These are phyloP conservation scores for Polymixis lichenea DNA, from an alignment of 2,888 invertebrate genomes.

Conservation along the genomic window DNA sequence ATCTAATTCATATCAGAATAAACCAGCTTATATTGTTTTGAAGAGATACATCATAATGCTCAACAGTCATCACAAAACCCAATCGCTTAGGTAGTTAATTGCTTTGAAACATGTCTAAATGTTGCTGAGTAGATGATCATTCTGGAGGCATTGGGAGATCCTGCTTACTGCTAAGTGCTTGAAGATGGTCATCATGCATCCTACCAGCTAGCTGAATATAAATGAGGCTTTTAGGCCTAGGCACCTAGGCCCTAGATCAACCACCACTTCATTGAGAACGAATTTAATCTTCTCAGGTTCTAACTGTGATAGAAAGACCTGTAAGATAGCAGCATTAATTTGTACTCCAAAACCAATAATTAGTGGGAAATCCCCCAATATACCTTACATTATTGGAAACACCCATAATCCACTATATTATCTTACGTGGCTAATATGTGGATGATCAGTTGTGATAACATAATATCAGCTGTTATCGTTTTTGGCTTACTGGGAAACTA, in stretches of 20 bases:
- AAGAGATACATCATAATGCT: not conserved
- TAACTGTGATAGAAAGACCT: not conserved
- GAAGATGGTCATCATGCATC: not conserved
- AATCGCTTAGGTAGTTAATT: not conserved
- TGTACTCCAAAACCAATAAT: not conserved
- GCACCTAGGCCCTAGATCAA: no score
- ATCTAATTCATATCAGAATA: not conserved
- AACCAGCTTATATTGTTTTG: not conserved
- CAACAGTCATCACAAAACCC: not conserved
- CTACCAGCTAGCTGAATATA: not conserved
- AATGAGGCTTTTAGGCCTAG: not conserved
- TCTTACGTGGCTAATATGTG: conserved; percentile 19
- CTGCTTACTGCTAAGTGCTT: not conserved
- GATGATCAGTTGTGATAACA: conserved; percentile 28
- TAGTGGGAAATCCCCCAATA: conserved; percentile 10
- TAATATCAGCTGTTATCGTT: conserved; percentile 34
- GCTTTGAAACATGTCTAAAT: not conserved
- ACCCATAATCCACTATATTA: conserved; percentile 14
- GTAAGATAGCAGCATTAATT: not conserved
- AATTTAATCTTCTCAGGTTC: not conserved
- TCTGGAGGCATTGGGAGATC: not conserved
- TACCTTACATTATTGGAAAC: not conserved
- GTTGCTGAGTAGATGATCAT: not conserved
- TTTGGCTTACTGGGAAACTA: conserved; percentile 22
- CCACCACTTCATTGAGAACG: not conserved